Evolutionary conservation across 2,888 invertebrate genomes (phyloP), one percentile per base, ranked within the genome.

Genomic region (Acanthoscelides obtectus): DNA sequence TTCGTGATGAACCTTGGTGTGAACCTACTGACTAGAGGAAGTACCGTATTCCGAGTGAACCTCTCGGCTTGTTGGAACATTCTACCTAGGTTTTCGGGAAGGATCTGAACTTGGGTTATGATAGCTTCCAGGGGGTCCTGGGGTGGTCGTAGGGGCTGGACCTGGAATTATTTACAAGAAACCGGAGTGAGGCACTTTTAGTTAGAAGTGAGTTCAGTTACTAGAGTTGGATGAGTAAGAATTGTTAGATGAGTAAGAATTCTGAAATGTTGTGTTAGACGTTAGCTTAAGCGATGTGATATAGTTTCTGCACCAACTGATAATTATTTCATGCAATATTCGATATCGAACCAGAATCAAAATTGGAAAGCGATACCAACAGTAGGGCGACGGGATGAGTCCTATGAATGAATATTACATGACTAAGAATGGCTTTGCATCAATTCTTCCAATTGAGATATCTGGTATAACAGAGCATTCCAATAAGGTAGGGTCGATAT

Each of bases 41-140:
- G 70, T 64, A 79, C 75, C 66, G 73, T 79, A 5, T 74, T 72
- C 70, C 76, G 77, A 67, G 79, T 76, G 66, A 77, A 79, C n/a
- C 75, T 73, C 69, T 79, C 77, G 6, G 78, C 78, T 69, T 77
- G 75, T 5, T 74, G 73, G 20, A 78, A 69, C 69, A 77, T 71
- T 69, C 74, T 78, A 17, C 74, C 75, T 17, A 79, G 75, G 69
- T 75, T 76, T 65, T 77, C 74, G 6, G 79, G 79, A 64, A 79
- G 73, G 45, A 69, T 71, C 22, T 79, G 78, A n/a, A 79, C 73
- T 0, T 74, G 75, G n/a, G 66, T 74, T 63, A 77, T 75, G 22
- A 79, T 71, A 21, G 75, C 70, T 64, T 77, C 76, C 66, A 79
- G 45, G 8, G 78, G 77, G 25, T 73, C 72, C 22, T 45, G 66